phyloP scores from a whole-genome alignment of 2,797 vertebrate species.

The Lemur catta region DNA sequence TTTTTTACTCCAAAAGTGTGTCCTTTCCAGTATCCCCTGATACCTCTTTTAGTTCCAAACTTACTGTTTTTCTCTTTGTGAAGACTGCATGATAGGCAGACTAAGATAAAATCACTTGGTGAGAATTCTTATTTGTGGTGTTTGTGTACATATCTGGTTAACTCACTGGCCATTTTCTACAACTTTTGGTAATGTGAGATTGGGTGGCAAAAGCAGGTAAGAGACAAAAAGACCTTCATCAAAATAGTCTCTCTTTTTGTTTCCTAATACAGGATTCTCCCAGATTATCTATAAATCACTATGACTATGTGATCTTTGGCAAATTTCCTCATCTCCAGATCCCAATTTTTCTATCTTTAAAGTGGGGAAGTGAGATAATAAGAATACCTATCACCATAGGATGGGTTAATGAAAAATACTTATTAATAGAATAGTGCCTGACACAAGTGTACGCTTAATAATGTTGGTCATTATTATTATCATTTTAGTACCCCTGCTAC shows the following conservation, averaged over 20 bases:
- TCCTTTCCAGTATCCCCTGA: background rate
- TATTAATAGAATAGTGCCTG: background rate
- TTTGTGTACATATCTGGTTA: background rate
- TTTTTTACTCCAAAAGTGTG: background rate
- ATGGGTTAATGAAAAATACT: background rate
- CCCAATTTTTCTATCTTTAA: constrained; percentile 12
- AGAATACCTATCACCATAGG: background rate
- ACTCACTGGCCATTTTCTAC: background rate
- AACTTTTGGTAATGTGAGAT: background rate
- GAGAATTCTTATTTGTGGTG: background rate
- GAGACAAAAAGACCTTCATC: background rate
- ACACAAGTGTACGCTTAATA: background rate
- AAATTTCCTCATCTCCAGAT: background rate
- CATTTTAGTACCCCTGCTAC: background rate
- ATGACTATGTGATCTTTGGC: background rate
- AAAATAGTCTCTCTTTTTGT: background rate
- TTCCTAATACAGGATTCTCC: background rate
- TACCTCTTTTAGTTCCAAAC: background rate
- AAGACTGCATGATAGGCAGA: background rate
- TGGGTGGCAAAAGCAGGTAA: background rate
- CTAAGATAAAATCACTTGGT: background rate
- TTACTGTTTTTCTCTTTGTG: constrained; percentile 31
- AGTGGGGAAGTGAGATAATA: background rate
- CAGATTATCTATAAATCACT: background rate
- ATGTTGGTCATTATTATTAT: background rate